These are phyloP conservation scores for Parasteatoda tepidariorum DNA, from an alignment of 1,140 invertebrate species.

Conservation along the genomic window DNA sequence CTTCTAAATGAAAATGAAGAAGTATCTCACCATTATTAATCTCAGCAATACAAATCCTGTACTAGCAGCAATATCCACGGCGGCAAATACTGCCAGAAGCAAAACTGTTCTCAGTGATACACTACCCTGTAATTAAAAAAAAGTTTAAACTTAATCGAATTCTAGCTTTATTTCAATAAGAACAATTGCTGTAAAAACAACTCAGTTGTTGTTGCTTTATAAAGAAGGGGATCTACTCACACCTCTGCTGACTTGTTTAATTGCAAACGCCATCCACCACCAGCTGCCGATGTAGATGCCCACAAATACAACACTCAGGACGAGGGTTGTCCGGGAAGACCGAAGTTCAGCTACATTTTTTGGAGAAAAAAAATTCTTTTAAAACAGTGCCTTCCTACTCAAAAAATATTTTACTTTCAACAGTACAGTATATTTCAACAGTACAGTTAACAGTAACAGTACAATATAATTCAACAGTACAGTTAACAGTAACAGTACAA, in stretches of 20 bases:
- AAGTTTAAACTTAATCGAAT: not conserved
- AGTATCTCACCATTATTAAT: constrained; percentile 63
- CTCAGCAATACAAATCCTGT: constrained; percentile 64
- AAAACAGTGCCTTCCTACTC: no score
- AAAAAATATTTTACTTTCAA: no score
- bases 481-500: no score
- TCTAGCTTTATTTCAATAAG: no score
- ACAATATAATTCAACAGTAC: no score
- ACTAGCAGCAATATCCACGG: constrained; percentile 65
- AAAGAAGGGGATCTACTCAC: constrained; percentile 6
- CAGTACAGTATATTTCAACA: no score
- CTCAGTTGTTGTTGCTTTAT: not conserved
- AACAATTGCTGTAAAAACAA: no score
- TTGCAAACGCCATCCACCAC: constrained; percentile 62
- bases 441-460: no score
- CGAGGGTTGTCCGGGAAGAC: constrained; percentile 61
- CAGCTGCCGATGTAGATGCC: constrained; percentile 62
- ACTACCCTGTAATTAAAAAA: constrained; percentile 57
- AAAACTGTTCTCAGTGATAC: constrained; percentile 64
- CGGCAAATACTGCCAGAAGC: constrained; percentile 64
- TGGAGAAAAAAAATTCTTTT: not conserved
- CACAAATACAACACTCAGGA: constrained; percentile 63
- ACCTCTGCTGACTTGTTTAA: constrained; percentile 47
- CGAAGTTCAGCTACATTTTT: constrained; percentile 61
- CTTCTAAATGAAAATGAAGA: no score